phyloP scores from a whole-genome alignment of 2,797 vertebrate species.

The Meriones psammophilus region DNA sequence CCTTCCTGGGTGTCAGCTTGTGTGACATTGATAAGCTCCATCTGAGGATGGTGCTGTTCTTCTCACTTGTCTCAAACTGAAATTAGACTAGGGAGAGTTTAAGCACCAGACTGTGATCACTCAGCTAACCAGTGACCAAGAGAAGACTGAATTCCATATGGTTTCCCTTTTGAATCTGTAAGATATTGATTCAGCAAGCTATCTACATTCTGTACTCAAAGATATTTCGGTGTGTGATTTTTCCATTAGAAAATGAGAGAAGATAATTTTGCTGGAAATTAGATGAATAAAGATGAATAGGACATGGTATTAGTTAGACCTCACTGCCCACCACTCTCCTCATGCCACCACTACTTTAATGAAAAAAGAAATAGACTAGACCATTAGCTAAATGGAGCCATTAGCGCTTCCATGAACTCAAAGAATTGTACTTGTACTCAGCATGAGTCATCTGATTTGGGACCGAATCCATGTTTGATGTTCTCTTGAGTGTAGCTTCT shows the following conservation, averaged over 20 bases:
- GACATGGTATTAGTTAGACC: not conserved
- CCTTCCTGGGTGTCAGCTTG: not conserved
- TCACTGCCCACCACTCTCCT: not conserved
- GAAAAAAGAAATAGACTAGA: conserved; percentile 13
- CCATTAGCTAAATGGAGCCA: not conserved
- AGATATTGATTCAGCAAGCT: not conserved
- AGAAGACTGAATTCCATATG: not conserved
- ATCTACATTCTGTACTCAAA: not conserved
- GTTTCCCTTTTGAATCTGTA: not conserved
- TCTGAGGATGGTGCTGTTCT: not conserved
- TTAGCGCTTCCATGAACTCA: not conserved
- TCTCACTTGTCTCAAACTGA: not conserved
- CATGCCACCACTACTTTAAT: not conserved
- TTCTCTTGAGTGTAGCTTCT: not conserved
- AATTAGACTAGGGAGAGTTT: not conserved
- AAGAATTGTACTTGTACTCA: not conserved
- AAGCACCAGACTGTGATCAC: not conserved
- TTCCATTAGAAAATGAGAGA: conserved; percentile 40
- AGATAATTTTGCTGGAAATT: not conserved
- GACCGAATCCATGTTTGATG: not conserved
- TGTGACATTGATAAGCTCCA: not conserved
- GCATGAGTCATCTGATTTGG: not conserved
- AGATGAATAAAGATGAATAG: not conserved
- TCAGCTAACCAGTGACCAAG: not conserved
- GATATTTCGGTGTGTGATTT: not conserved